phyloP scores from a whole-genome alignment of 92 coral and sea anemone species.

The Plumapathes pennacea region DNA sequence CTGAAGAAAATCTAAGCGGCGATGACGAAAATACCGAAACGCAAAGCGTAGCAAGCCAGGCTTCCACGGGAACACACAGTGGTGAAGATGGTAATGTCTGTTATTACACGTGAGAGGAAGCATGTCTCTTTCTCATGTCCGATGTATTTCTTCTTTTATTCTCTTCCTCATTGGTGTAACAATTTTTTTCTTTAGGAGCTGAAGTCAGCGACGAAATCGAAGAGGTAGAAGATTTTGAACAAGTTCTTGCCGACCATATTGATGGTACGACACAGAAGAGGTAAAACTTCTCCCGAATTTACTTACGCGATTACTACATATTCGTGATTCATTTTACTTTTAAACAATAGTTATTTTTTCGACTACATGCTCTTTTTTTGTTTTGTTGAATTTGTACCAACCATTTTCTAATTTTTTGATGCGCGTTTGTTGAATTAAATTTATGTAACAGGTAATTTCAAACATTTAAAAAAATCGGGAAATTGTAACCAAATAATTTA shows the following conservation, averaged over 20 bases:
- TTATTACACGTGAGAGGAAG: constrained; percentile 14
- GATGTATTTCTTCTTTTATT: neutral
- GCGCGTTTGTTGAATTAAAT: too few species aligned
- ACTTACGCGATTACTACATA: too few species aligned
- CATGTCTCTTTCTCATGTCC: neutral
- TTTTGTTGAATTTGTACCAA: too few species aligned
- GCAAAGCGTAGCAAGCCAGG: constrained; percentile 74
- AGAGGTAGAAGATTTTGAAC: constrained; percentile 85
- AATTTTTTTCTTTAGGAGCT: neutral
- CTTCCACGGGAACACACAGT: constrained; percentile 63
- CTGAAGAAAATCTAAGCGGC: too few species aligned
- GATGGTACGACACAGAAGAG: constrained; percentile 92
- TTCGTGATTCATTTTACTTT: too few species aligned
- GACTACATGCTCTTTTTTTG: too few species aligned
- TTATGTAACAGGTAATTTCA: too few species aligned
- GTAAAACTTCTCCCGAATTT: too few species aligned
- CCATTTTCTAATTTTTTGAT: too few species aligned
- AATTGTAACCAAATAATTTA: too few species aligned
- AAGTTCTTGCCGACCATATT: constrained; percentile 72
- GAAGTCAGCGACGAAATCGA: constrained; percentile 64
- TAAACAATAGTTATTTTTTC: too few species aligned
- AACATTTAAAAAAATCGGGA: too few species aligned
- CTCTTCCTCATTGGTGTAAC: neutral
- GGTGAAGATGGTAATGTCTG: constrained; percentile 67
- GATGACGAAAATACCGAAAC: constrained; percentile 72